Base-by-base conservation (phyloP, 1,140 invertebrate species). In the Drosophila leontia region DNA sequence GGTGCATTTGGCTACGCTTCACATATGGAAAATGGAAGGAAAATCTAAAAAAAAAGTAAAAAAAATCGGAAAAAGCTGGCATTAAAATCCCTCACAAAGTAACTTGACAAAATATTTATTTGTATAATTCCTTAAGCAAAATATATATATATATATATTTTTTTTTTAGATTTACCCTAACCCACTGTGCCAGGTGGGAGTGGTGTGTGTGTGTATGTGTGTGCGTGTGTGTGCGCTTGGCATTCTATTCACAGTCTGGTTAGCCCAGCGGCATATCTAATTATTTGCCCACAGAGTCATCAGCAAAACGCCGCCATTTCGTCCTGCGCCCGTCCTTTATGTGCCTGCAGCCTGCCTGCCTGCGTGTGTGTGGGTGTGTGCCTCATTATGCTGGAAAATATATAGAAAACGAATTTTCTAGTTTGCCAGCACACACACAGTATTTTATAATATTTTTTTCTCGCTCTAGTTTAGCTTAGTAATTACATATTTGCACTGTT, bases 181-280 rank as follows among this genome's bases (percentile, higher is more conserved):
- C 15, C 63, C 65, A 63, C 64, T 62, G 64, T 63, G 12, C 34
- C 42, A 34, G 61, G 35, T 45, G 61, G 34, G 6, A 6, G 37
- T 15, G 13, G 47, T 39, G 58, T 60, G 56, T 50, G 59, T 48
- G 56, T 29, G 35, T 76, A n/a, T 60, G 56, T 50, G 59, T 48
- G 47, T 39, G 58, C 50, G 56, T 50, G 59, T 48, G 56, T 29
- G 35, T 76, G 70, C 41, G 44, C 51, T 53, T 76, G 60, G 60
- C 74, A 68, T 77, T 76, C 56, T 77, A 61, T 77, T 67, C 74
- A 77, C 72, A 68, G 72, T 77, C 75, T 77, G 74, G 62, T 77
- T 60, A 77, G 74, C 75, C 72, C 75, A 77, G 72, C 72, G 75
- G 75, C 75, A 77, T 77, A 77, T 77, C 75, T 77, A 77, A 77